These are phyloP conservation scores for Cyanoliseus patagonus DNA, from an alignment of 2,113 vertebrate genomes.

Conservation along the genomic window DNA sequence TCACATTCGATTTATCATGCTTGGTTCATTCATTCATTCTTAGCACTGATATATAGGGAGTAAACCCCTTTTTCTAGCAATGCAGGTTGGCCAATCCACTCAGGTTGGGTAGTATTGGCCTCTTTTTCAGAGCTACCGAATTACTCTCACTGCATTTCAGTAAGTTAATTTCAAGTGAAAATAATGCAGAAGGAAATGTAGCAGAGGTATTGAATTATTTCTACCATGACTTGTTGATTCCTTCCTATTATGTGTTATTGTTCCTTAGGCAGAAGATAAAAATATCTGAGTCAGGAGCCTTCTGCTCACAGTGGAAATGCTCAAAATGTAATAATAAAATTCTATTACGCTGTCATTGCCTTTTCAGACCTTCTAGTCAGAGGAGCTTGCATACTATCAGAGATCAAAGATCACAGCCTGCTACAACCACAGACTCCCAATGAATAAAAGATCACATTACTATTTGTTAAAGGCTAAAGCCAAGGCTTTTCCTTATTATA, in stretches of 20 bases:
- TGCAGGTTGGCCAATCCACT: background rate
- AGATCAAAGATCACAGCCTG: conserved; percentile 39
- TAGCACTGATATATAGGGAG: background rate
- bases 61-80: background rate
- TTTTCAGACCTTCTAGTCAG: conserved; percentile 28
- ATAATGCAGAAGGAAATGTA: background rate
- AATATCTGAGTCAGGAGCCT: background rate
- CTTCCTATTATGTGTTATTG: background rate
- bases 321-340: conserved; percentile 46
- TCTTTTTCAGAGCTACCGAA: background rate
- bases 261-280: conserved; percentile 29
- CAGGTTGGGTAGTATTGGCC: background rate
- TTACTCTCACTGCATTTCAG: background rate
- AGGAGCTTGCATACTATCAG: background rate
- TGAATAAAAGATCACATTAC: background rate
- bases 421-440: conserved; percentile 5
- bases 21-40: background rate
- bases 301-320: background rate
- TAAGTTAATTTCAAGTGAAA: conserved; percentile 7
- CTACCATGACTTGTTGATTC: background rate
- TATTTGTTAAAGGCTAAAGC: background rate
- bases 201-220: background rate
- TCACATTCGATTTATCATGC: background rate
- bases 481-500: conserved; percentile 1
- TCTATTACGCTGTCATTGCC: background rate